phyloP scores from a whole-genome alignment of 2,113 vertebrate species.

The Nycticorax nycticorax region DNA sequence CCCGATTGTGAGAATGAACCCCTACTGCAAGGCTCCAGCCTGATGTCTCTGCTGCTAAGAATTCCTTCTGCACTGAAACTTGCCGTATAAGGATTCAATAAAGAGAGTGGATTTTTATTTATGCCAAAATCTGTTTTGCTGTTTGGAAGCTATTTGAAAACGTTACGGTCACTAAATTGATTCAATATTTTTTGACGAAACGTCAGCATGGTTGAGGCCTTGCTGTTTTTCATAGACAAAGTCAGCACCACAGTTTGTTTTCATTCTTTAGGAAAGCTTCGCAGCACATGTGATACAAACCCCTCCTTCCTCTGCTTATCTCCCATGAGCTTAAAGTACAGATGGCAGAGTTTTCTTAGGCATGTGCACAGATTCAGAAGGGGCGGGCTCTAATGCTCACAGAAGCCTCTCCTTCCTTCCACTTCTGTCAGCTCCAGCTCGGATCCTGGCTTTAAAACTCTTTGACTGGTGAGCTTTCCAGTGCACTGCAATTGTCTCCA shows the following conservation, averaged over 20 bases:
- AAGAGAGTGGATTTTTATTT: not conserved
- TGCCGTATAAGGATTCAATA: constrained; percentile 11
- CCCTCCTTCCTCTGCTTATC: not conserved
- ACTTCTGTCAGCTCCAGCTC: not conserved
- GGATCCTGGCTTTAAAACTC: not conserved
- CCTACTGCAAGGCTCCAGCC: not conserved
- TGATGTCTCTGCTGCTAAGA: not conserved
- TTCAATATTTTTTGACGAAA: constrained; percentile 51
- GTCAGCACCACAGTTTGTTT: not conserved
- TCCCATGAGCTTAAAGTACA: not conserved
- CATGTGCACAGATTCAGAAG: not conserved
- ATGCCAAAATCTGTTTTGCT: constrained; percentile 33
- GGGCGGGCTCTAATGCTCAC: not conserved
- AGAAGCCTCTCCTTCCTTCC: not conserved
- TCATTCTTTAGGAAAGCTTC: constrained; percentile 6
- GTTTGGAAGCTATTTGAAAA: constrained; percentile 44
- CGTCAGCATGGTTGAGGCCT: not conserved
- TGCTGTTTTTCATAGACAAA: constrained; percentile 2
- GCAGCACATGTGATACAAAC: not conserved
- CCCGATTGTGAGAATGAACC: not conserved
- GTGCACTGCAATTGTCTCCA: not conserved
- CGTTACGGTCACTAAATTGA: not conserved
- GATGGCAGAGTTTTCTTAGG: not conserved
- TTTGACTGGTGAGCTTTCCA: not conserved
- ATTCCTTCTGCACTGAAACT: not conserved